Evolutionary conservation across 2,888 invertebrate genomes (phyloP).

Genomic region (Mycogona germanica): DNA sequence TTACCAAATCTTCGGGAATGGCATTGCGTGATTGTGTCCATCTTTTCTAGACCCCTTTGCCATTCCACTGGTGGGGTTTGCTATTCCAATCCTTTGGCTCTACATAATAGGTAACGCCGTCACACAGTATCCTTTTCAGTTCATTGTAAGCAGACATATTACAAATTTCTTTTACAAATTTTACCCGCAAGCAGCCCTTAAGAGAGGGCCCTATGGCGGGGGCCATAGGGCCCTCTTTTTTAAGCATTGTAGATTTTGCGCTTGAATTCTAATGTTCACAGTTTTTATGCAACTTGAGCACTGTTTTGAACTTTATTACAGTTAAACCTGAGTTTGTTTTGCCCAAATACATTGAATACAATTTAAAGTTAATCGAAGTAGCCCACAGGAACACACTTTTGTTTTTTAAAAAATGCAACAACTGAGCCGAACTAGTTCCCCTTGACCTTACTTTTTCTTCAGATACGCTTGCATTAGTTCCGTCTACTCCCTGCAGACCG

Average conservation of each 20-base stretch:
- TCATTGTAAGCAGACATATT: not conserved
- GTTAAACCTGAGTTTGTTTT: too few species aligned
- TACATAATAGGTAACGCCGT: slow-evolving; percentile 69
- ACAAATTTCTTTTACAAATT: too few species aligned
- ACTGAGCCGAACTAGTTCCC: not conserved
- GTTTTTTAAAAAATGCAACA: not conserved
- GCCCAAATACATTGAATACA: too few species aligned
- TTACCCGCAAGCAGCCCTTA: too few species aligned
- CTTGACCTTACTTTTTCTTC: slow-evolving; percentile 18
- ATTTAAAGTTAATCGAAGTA: too few species aligned
- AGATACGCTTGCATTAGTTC: slow-evolving; percentile 82
- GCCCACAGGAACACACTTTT: not conserved
- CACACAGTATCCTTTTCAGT: slow-evolving; percentile 59
- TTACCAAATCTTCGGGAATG: not conserved
- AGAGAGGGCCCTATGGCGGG: too few species aligned
- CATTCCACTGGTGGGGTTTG: slow-evolving; percentile 41
- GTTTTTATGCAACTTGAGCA: not conserved
- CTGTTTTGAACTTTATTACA: slow-evolving; percentile 3
- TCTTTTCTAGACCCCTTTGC: slow-evolving; percentile 38
- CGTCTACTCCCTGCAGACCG: slow-evolving; percentile 86
- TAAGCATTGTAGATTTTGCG: slow-evolving; percentile 14
- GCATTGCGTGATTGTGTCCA: slow-evolving; percentile 2
- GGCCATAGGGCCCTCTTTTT: too few species aligned
- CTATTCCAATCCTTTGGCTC: slow-evolving; percentile 59
- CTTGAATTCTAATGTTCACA: too few species aligned